Evolutionary conservation across 2,113 vertebrate genomes (phyloP).

Genomic region (Crotalus helleri): DNA sequence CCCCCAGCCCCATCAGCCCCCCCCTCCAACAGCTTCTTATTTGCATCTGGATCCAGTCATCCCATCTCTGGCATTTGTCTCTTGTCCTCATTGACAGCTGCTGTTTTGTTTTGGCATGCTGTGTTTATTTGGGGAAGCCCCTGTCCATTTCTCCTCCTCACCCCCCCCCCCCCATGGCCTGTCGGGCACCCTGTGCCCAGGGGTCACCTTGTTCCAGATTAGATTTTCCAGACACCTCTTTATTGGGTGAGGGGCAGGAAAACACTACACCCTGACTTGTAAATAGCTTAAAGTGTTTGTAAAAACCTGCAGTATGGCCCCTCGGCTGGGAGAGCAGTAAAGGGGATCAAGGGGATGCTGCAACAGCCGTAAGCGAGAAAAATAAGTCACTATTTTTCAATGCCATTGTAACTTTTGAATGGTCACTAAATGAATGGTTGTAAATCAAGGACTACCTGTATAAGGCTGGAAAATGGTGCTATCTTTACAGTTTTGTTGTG

Average conservation of each 20-base stretch:
- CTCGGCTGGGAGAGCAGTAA: slow-evolving; percentile 49
- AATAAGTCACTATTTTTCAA: no score
- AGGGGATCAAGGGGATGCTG: slow-evolving; percentile 19
- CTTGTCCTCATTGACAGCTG: slow-evolving; percentile 42
- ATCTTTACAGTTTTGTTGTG: not conserved
- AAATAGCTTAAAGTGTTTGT: slow-evolving; percentile 33
- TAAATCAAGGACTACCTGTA: not conserved
- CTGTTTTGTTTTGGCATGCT: slow-evolving; percentile 44
- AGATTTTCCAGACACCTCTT: not conserved
- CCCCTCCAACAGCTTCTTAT: slow-evolving; percentile 31
- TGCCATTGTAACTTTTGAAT: no score
- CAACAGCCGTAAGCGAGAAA: no score
- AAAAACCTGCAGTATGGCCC: slow-evolving; percentile 22
- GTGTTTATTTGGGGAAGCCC: not conserved
- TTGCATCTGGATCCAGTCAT: slow-evolving; percentile 23
- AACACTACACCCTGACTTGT: slow-evolving; percentile 54
- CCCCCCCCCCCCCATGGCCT: not conserved
- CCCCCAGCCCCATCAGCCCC: not conserved
- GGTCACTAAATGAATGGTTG: no score
- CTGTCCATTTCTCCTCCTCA: not conserved
- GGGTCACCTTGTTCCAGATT: not conserved
- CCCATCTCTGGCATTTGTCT: slow-evolving; percentile 16
- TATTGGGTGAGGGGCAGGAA: slow-evolving; percentile 14
- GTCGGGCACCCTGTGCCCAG: not conserved
- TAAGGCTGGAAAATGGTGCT: not conserved